These are phyloP conservation scores for Cryptoprocta ferox DNA, from an alignment of 2,797 vertebrate genomes.

Conservation along the genomic window DNA sequence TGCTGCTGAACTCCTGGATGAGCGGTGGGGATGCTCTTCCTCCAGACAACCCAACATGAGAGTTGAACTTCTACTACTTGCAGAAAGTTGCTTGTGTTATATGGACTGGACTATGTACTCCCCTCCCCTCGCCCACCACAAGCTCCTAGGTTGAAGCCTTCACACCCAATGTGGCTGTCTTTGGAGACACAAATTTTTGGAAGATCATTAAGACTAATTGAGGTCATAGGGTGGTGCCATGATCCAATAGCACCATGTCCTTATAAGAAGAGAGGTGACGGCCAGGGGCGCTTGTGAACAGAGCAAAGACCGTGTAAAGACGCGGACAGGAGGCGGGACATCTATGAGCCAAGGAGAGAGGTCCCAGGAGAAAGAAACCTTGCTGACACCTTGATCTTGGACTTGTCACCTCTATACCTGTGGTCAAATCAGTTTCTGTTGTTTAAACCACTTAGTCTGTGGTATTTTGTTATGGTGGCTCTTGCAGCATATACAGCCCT, in stretches of 20 bases:
- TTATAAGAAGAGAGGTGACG: background rate
- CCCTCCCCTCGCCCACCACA: background rate
- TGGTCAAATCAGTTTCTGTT: background rate
- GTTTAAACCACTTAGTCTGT: background rate
- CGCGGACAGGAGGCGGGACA: background rate
- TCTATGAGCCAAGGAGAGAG: background rate
- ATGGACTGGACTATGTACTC: background rate
- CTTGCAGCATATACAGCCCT: background rate
- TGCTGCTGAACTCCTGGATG: background rate
- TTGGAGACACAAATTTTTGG: background rate
- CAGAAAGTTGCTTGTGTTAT: background rate
- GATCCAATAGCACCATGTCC: background rate
- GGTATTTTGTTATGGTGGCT: background rate
- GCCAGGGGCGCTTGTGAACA: accelerated
- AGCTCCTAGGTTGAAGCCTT: background rate
- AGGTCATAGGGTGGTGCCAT: background rate
- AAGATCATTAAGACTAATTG: background rate
- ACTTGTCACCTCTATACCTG: background rate
- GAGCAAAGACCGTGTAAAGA: background rate
- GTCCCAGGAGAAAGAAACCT: background rate
- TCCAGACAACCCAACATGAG: background rate
- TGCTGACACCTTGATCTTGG: background rate
- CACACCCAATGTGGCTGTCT: background rate
- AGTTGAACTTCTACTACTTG: background rate
- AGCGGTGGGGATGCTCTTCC: background rate